Evolutionary conservation across 2,113 vertebrate genomes (phyloP).

Genomic region (Brachyhypopomus gauderio): DNA sequence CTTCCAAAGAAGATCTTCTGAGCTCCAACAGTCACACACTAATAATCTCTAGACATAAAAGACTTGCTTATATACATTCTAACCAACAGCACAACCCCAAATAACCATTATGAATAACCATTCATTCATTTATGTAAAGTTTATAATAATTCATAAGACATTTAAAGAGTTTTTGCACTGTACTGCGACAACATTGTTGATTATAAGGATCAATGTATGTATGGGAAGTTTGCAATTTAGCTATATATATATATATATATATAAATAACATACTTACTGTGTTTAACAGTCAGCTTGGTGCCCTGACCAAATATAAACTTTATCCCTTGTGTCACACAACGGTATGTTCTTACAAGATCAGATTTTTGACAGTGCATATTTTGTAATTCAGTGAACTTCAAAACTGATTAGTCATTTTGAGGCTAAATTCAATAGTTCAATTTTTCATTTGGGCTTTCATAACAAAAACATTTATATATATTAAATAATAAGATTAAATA

Average conservation of each 20-base stretch:
- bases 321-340: conserved; percentile 22
- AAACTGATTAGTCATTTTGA: not conserved
- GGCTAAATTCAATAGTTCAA: too few species aligned
- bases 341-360: conserved; percentile 9
- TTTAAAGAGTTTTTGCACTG: too few species aligned
- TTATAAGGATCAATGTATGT: not conserved
- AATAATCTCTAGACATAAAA: conserved; percentile 26
- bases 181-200: too few species aligned
- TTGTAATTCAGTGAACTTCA: too few species aligned
- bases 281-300: conserved; percentile 22
- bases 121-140: not conserved
- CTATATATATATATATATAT: not conserved
- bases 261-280: conserved; percentile 27
- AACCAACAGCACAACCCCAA: not conserved
- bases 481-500: too few species aligned
- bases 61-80: not conserved
- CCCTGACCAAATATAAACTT: conserved; percentile 44
- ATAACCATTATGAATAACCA: not conserved
- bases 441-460: too few species aligned
- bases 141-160: too few species aligned
- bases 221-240: too few species aligned
- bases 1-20: conserved; percentile 47
- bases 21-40: conserved; percentile 55
- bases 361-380: not conserved
- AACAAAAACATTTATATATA: too few species aligned